Percentiles rank a stretch among this genome's conserved stretches.
phyloP scores from a whole-genome alignment of 2,113 vertebrate genomes.

The Lasiurus cinereus region DNA sequence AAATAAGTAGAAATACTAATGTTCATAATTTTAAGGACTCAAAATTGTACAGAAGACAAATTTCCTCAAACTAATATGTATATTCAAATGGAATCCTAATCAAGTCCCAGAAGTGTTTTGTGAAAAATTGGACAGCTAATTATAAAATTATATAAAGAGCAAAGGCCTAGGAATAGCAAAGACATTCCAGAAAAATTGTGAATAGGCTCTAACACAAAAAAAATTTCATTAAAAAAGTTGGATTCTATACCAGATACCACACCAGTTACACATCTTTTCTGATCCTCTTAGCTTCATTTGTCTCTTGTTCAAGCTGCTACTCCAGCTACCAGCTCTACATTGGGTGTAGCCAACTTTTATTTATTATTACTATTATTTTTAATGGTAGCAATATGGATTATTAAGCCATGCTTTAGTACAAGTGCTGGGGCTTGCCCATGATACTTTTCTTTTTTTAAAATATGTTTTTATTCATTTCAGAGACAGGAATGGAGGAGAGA shows the following conservation, averaged over 20 bases:
- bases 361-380: background rate
- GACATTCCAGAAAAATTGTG: background rate
- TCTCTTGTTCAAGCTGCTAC: background rate
- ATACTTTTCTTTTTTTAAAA: background rate
- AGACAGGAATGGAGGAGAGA: no score
- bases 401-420: background rate
- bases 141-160: background rate
- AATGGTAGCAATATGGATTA: background rate
- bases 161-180: background rate
- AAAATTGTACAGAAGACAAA: background rate
- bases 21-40: background rate
- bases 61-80: slow-evolving; percentile 15
- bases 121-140: background rate
- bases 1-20: background rate
- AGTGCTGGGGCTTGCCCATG: background rate
- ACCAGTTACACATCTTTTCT: background rate
- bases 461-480: no score
- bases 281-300: background rate
- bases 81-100: slow-evolving; percentile 22
- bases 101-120: background rate
- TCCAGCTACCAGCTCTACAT: background rate
- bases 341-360: background rate
- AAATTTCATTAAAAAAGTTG: background rate
- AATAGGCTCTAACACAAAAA: background rate
- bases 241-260: background rate